phyloP scores from a whole-genome alignment of 1,140 invertebrate species.

The Drosophila repletoides region DNA sequence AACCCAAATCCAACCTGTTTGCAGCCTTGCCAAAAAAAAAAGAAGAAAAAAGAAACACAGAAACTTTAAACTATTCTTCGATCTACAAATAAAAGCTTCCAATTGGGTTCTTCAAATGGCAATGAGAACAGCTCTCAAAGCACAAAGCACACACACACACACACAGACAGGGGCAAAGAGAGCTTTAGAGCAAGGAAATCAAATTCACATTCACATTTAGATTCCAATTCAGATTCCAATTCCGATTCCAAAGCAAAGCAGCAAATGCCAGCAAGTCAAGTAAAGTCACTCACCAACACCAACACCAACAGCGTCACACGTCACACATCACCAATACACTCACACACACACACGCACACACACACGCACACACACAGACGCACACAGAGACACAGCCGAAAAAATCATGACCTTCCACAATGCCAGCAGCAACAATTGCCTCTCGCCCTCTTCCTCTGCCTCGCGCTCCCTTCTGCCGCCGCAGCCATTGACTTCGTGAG shows the following conservation, averaged over 20 bases:
- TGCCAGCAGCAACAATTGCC: conserved; percentile 71
- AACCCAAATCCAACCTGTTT: neutral
- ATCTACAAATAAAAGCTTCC: conserved; percentile 11
- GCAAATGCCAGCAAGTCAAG: conserved; percentile 69
- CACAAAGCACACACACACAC: neutral
- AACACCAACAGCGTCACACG: neutral
- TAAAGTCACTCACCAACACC: conserved; percentile 44
- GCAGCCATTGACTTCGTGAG: conserved; percentile 53
- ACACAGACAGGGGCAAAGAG: conserved; percentile 14
- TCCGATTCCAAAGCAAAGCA: conserved; percentile 26
- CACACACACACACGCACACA: conserved; percentile 3
- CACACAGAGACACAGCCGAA: conserved; percentile 55
- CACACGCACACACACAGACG: conserved; percentile 8
- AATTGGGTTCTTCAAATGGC: neutral
- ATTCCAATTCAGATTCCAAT: conserved; percentile 28
- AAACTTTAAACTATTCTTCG: neutral
- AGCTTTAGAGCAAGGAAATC: conserved; percentile 46
- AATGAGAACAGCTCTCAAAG: neutral
- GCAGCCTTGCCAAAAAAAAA: too few relatives aligned
- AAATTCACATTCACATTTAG: conserved; percentile 48
- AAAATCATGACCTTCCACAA: conserved; percentile 82
- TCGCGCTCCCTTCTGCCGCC: conserved; percentile 24
- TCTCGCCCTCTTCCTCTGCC: conserved; percentile 27
- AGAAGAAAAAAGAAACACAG: neutral
- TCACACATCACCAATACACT: conserved; percentile 1